phyloP scores from a whole-genome alignment of 2,797 vertebrate genomes.

The Danio jaintianensis region DNA sequence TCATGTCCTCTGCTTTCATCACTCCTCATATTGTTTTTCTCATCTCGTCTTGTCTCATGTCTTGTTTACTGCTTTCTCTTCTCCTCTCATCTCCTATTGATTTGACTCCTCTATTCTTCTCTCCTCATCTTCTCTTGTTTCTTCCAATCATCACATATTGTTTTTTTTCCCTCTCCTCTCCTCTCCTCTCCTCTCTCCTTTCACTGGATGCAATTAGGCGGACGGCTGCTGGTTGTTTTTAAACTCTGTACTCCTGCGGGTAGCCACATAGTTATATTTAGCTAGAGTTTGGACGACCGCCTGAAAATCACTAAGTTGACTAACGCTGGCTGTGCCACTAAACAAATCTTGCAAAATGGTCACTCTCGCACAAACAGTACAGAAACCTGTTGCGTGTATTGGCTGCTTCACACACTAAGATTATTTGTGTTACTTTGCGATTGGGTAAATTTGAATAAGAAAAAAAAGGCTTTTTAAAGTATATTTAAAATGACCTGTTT shows the following conservation, averaged over 20 bases:
- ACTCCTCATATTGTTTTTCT: no score
- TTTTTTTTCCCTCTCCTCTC: background rate
- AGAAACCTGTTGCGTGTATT: slow-evolving; percentile 55
- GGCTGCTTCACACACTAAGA: background rate
- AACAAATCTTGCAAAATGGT: slow-evolving; percentile 69
- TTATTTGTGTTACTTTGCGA: slow-evolving; percentile 1
- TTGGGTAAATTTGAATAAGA: background rate
- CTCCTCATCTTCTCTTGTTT: background rate
- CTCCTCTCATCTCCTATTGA: no score
- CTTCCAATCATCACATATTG: background rate
- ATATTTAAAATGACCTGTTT: no score
- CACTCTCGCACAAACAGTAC: slow-evolving; percentile 75
- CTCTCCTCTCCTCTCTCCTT: slow-evolving; percentile 19
- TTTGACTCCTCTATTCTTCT: no score
- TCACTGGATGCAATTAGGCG: slow-evolving; percentile 73
- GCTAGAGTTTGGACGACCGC: slow-evolving; percentile 73
- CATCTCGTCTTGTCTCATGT: no score
- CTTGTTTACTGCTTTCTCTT: no score
- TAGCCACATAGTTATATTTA: slow-evolving; percentile 82
- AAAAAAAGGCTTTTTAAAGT: background rate
- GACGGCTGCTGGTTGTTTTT: slow-evolving; percentile 80
- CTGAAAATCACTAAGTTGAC: slow-evolving; percentile 79
- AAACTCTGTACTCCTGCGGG: slow-evolving; percentile 76
- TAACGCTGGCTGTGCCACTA: slow-evolving; percentile 65
- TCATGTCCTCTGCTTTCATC: no score